Percentiles rank a stretch among this genome's conserved stretches.
phyloP scores from a whole-genome alignment of 2,113 vertebrate genomes.

The Cephalopholis sonnerati region DNA sequence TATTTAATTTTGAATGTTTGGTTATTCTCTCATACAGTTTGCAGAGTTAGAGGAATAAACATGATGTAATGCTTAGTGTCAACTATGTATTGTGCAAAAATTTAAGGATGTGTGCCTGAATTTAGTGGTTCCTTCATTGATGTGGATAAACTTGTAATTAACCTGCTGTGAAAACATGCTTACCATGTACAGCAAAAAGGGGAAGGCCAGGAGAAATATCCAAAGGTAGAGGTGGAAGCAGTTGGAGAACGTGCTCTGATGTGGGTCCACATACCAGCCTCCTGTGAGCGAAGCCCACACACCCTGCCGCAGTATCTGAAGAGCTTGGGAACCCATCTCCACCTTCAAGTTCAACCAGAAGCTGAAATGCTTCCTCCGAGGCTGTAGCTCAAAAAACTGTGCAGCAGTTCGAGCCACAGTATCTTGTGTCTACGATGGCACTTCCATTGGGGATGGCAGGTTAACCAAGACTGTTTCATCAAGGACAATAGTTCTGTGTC shows the following conservation, averaged over 20 bases:
- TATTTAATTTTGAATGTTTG: neutral
- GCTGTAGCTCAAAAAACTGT: slow-evolving; percentile 69
- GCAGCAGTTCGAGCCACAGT: slow-evolving; percentile 73
- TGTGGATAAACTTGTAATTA: neutral
- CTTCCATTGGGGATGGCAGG: slow-evolving; percentile 78
- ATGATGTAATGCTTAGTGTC: neutral
- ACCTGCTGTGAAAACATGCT: slow-evolving; percentile 63
- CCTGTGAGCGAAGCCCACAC: slow-evolving; percentile 94
- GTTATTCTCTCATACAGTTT: neutral
- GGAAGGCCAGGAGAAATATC: slow-evolving; percentile 92
- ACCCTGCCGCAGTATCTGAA: slow-evolving; percentile 93
- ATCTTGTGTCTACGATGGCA: slow-evolving; percentile 76
- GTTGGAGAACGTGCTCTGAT: slow-evolving; percentile 95
- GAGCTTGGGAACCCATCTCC: slow-evolving; percentile 89
- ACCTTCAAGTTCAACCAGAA: slow-evolving; percentile 61
- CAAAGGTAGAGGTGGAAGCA: slow-evolving; percentile 95
- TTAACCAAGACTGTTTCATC: slow-evolving; percentile 73
- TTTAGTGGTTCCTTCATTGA: neutral
- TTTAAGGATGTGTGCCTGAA: neutral
- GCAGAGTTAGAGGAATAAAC: neutral
- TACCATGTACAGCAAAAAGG: slow-evolving; percentile 93
- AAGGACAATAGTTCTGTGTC: slow-evolving; percentile 61
- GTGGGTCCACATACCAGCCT: slow-evolving; percentile 95
- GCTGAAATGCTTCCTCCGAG: slow-evolving; percentile 55
- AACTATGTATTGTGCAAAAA: slow-evolving; percentile 9